These are phyloP conservation scores for Theristicus caerulescens DNA, from an alignment of 2,113 vertebrate genomes.

Conservation along the genomic window DNA sequence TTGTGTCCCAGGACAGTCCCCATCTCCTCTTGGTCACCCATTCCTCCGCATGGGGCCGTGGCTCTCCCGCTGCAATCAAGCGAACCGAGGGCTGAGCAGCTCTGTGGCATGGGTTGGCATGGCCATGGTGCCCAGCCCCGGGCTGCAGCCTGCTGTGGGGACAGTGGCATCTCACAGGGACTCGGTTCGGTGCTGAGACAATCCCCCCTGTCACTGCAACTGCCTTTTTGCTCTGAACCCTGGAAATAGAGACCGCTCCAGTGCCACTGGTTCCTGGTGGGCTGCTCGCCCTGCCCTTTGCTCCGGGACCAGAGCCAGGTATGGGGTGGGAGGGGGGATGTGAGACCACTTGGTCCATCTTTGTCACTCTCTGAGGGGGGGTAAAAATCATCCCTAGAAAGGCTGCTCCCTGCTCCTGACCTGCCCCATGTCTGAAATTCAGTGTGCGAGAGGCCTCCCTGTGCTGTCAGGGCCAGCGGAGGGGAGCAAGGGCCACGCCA, in stretches of 20 bases:
- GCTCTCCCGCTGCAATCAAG: fast-evolving
- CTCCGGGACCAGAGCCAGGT: not conserved
- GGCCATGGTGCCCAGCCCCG: not conserved
- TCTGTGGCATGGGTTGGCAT: fast-evolving
- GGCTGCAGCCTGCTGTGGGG: not conserved
- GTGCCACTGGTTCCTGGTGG: not conserved
- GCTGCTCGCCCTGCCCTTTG: not conserved
- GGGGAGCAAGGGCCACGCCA: not conserved
- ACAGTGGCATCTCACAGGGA: not conserved
- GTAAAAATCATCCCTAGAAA: not conserved
- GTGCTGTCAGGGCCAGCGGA: fast-evolving
- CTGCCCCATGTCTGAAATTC: fast-evolving
- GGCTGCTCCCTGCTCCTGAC: not conserved
- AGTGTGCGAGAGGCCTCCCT: fast-evolving
- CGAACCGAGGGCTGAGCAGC: not conserved
- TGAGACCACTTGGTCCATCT: not conserved
- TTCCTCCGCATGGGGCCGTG: fast-evolving
- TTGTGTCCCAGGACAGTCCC: not conserved
- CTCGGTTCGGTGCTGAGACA: not conserved
- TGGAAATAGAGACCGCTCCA: fast-evolving
- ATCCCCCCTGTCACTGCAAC: not conserved
- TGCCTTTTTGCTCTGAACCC: not conserved
- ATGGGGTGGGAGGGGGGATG: not conserved
- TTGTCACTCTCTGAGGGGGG: not conserved
- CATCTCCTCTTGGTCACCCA: fast-evolving